These are phyloP conservation scores for Lordiphosa mommai DNA, from an alignment of 1,140 invertebrate species.

Conservation along the genomic window DNA sequence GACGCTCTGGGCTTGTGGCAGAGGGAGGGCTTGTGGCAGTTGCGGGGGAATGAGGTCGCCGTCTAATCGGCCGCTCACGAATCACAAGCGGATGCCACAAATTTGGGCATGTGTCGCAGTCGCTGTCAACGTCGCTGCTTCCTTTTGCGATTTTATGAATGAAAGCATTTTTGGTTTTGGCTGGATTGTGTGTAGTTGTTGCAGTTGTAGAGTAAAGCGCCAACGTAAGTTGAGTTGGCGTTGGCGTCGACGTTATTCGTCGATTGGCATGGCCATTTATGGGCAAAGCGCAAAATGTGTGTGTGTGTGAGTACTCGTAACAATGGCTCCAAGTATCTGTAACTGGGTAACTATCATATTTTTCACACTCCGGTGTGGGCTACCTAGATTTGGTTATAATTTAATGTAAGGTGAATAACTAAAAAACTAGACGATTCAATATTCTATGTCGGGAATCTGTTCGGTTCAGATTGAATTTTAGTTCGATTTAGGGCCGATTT, in stretches of 20 bases:
- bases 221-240: slow-evolving; percentile 16
- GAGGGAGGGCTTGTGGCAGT: slow-evolving; percentile 1
- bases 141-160: slow-evolving; percentile 74
- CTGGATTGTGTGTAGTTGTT: slow-evolving; percentile 45
- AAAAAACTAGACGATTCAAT: no score
- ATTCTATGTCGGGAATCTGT: no score
- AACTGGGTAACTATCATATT: slow-evolving; percentile 35
- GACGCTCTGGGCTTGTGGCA: slow-evolving; percentile 5
- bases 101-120: slow-evolving; percentile 65
- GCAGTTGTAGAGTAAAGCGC: slow-evolving; percentile 15
- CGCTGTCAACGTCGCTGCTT: slow-evolving; percentile 45
- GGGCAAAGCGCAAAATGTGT: slow-evolving; percentile 59
- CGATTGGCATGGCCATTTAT: slow-evolving; percentile 61
- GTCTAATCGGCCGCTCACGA: slow-evolving; percentile 63
- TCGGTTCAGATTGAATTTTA: no score
- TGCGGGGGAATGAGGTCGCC: slow-evolving; percentile 20
- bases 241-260: slow-evolving; percentile 29
- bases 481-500: no score
- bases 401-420: no score
- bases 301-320: slow-evolving; percentile 4
- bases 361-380: slow-evolving; percentile 11
- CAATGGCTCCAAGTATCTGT: slow-evolving; percentile 8
- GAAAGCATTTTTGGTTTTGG: slow-evolving; percentile 36
- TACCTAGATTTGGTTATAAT: no score
- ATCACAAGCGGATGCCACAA: slow-evolving; percentile 69